phyloP scores from a whole-genome alignment of 2,113 vertebrate species.

The Centropus bengalensis region DNA sequence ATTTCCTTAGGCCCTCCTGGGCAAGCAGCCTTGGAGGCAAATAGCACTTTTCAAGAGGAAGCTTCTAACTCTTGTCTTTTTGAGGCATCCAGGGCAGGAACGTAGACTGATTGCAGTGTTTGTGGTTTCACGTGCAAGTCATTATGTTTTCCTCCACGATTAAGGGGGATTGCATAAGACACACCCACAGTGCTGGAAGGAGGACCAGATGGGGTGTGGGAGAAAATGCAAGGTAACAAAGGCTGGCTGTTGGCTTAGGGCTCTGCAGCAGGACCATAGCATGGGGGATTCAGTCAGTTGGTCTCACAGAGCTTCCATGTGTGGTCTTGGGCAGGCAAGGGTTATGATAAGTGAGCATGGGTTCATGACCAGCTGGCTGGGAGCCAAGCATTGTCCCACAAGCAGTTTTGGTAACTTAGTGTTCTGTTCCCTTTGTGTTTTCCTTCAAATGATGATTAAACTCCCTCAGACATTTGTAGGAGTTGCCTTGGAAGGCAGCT shows the following conservation, averaged over 20 bases:
- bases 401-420: neutral
- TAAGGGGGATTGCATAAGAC: neutral
- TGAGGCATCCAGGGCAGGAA: neutral
- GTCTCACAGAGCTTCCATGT: accelerated
- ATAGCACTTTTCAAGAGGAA: neutral
- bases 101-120: neutral
- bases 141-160: neutral
- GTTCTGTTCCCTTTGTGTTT: neutral
- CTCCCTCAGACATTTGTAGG: neutral
- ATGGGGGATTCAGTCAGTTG: neutral
- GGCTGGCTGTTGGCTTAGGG: neutral
- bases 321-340: neutral
- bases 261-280: accelerated
- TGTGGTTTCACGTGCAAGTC: neutral
- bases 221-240: neutral
- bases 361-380: neutral
- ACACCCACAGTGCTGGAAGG: neutral
- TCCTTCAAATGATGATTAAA: neutral
- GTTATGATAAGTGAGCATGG: neutral
- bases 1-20: neutral
- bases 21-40: neutral
- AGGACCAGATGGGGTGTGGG: neutral
- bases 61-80: neutral
- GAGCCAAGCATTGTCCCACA: neutral
- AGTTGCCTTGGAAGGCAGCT: neutral